Percentiles rank a stretch among this genome's conserved stretches.
phyloP scores from a whole-genome alignment of 23 tunicate species.

The Diplosoma virens region DNA sequence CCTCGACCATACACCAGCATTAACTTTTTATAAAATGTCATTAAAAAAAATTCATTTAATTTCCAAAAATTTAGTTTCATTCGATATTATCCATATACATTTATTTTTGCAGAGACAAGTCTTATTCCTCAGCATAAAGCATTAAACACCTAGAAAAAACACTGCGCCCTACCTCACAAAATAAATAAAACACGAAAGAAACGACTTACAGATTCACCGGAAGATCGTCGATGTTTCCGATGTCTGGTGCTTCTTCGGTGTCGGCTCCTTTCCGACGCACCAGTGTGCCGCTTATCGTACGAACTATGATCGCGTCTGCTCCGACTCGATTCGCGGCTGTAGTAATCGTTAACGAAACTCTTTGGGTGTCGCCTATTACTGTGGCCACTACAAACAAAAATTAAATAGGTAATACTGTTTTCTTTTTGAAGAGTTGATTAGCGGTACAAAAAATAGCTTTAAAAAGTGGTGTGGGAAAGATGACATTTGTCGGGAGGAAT shows the following conservation, averaged over 20 bases:
- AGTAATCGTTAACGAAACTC: constrained; percentile 33
- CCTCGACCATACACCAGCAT: neutral
- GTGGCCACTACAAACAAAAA: constrained; percentile 24
- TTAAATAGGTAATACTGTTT: too few relatives aligned
- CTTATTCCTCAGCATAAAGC: neutral
- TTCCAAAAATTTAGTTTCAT: too few relatives aligned
- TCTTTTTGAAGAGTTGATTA: too few relatives aligned
- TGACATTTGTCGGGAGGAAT: too few relatives aligned
- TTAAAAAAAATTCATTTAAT: too few relatives aligned
- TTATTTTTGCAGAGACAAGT: neutral
- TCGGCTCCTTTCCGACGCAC: constrained; percentile 44
- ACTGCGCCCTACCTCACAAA: neutral
- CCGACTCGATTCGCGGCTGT: constrained; percentile 45
- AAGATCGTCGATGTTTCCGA: constrained; percentile 60
- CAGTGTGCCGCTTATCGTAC: constrained; percentile 4
- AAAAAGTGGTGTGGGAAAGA: too few relatives aligned
- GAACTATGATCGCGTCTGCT: constrained; percentile 20
- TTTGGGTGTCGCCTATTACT: constrained; percentile 14
- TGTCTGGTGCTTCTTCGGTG: constrained; percentile 46
- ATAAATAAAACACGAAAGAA: neutral
- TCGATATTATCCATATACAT: neutral
- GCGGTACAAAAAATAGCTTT: too few relatives aligned
- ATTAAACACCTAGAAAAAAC: constrained; percentile 16
- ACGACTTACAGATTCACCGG: constrained; percentile 57
- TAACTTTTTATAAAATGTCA: too few relatives aligned